Evolutionary conservation across 2,888 invertebrate genomes (phyloP), one percentile per base, ranked within the genome.

Genomic region (Phyllotreta striolata): DNA sequence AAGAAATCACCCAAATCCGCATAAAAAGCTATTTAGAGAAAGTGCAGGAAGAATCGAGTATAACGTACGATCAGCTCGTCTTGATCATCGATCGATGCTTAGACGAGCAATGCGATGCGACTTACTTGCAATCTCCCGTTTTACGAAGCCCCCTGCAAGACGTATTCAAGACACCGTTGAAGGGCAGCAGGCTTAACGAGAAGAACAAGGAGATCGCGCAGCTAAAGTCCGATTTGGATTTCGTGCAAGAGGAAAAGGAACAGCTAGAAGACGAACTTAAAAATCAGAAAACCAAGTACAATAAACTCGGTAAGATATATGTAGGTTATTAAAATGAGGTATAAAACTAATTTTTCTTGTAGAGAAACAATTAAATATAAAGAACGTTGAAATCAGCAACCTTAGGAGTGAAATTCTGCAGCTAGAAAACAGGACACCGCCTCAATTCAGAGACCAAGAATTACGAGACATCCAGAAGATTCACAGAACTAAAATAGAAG

Each of bases 231-330:
- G 86, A 86, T 14, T 76, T 90, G 5, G 88, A 89, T 68, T 83
- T 86, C 0, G 87, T 88, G 76, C 81, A 85, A 41, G 87, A 86
- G 73, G 89, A 89, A 71, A 86, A 87, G 56, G 84, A 83, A 62
- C 88, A 86, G 71, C 73, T 89, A 12, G 85, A 86, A 62, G 87
- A 88, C 37, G 88, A 89, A 72, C 73, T 89, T 0, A 79, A 81
- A 35, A 79, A 82, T 49, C 85, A 85, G 40, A 83, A 85, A 61
- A 80, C 83, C 40, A 85, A 83, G 71, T 79, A 87, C 66, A 81
- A 84, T 61, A 85, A 84, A 72, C 76, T 89, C 40, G 81, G 88
- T 84, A 79, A n/a, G n/a, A n/a, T n/a, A n/a, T 43, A 37, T 47
- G 7, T 12, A 13, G 34, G 3, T 47, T 12, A 8, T 5, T 44